Conservation (phyloP, 2,888 invertebrate species). For the Cremastinae sp. region DNA sequence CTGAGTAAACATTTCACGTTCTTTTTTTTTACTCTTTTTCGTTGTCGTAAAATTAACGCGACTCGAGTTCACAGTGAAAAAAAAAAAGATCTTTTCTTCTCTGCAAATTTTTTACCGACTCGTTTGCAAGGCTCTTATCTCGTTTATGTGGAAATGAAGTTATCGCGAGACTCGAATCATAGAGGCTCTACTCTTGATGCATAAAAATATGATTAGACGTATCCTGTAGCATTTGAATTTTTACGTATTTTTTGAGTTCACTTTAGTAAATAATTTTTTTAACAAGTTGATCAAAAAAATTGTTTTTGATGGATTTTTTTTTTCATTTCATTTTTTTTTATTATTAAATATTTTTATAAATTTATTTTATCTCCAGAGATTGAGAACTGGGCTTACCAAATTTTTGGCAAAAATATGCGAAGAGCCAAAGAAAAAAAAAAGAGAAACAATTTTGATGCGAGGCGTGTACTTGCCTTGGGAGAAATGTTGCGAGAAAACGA, state of each 20-base stretch:
- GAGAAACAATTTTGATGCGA: constrained; percentile 13
- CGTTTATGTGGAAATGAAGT: not conserved
- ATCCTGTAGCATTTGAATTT: too few species aligned
- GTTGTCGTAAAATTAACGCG: too few species aligned
- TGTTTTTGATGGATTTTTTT: too few species aligned
- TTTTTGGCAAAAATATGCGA: not conserved
- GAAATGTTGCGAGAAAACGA: constrained; percentile 43
- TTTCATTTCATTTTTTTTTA: too few species aligned
- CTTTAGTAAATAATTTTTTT: too few species aligned
- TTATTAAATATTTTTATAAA: too few species aligned
- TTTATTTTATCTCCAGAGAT: too few species aligned
- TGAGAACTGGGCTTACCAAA: too few species aligned
- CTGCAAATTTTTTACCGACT: not conserved
- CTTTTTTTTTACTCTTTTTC: too few species aligned
- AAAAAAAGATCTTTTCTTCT: not conserved
- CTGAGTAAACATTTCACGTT: not conserved
- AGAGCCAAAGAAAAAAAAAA: constrained; percentile 9
- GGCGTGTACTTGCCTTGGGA: constrained; percentile 19
- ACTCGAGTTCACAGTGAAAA: not conserved
- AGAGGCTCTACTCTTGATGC: not conserved
- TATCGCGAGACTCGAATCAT: constrained; percentile 10
- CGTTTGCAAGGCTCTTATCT: not conserved
- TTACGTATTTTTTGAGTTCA: too few species aligned
- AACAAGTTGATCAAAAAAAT: too few species aligned
- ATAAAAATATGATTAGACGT: too few species aligned